Conservation (phyloP, 1,140 invertebrate species). For the Drosophila mauritiana region DNA sequence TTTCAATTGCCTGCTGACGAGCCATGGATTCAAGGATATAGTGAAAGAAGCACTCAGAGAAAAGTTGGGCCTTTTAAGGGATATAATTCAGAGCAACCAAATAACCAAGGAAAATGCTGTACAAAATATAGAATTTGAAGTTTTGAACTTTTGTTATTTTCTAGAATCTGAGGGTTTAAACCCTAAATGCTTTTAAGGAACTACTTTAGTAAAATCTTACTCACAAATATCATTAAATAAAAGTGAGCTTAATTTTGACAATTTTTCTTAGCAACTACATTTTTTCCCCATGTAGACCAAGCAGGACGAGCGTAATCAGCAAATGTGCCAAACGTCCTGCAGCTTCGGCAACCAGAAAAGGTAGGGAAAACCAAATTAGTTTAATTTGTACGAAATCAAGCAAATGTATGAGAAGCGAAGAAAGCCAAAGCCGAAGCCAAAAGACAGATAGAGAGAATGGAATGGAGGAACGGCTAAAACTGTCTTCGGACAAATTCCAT, state of each 20-base stretch:
- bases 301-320: constrained; percentile 75
- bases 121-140: no score
- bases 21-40: constrained; percentile 31
- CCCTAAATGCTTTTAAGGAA: no score
- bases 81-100: no score
- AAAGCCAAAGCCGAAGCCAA: constrained; percentile 16
- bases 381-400: constrained; percentile 81
- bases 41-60: background rate
- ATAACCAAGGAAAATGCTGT: no score
- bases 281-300: constrained; percentile 8
- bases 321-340: constrained; percentile 69
- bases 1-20: constrained; percentile 79
- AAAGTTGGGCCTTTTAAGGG: background rate
- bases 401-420: constrained; percentile 58
- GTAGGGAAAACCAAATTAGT: constrained; percentile 70
- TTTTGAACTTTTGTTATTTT: no score
- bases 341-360: constrained; percentile 30
- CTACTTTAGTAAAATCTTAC: no score
- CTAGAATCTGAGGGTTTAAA: no score
- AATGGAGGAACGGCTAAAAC: constrained; percentile 40
- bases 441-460: background rate
- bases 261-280: no score
- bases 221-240: no score
- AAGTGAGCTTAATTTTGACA: no score
- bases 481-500: constrained; percentile 70